A percentile compares a stretch with the other conserved stretches of the same genome.
These are phyloP conservation scores for Cheracebus regulus DNA, from an alignment of 2,797 vertebrate species.

Conservation along the genomic window DNA sequence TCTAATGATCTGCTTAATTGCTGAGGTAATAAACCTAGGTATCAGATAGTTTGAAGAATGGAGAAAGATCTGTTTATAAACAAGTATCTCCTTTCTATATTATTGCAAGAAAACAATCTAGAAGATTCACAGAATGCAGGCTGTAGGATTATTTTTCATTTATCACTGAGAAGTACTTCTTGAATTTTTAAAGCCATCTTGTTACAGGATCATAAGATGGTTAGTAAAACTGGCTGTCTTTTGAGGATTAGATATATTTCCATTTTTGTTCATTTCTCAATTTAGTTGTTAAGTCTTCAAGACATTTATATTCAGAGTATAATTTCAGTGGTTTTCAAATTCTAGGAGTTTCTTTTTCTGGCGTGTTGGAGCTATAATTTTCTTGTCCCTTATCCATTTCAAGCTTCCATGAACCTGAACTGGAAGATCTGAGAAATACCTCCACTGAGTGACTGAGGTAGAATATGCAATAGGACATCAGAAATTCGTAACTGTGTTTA, in stretches of 20 bases:
- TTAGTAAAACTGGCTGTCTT: constrained; percentile 15
- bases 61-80: constrained; percentile 40
- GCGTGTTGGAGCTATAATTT: neutral
- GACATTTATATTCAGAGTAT: constrained; percentile 44
- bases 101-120: constrained; percentile 43
- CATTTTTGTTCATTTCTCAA: constrained; percentile 32
- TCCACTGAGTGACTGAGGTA: neutral
- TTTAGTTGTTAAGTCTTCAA: constrained; percentile 25
- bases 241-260: constrained; percentile 2
- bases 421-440: neutral
- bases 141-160: constrained; percentile 58
- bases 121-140: neutral
- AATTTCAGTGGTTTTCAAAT: neutral
- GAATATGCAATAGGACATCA: neutral
- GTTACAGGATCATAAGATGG: neutral
- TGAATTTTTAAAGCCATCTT: constrained; percentile 25
- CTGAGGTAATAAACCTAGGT: neutral
- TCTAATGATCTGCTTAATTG: constrained; percentile 59
- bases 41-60: constrained; percentile 24
- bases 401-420: neutral
- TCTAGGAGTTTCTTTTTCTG: constrained; percentile 3
- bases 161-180: constrained; percentile 6
- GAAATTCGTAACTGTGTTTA: neutral
- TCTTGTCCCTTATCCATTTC: neutral
- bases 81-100: neutral